These are phyloP conservation scores for Sinocyclocheilus anshuiensis DNA, from an alignment of 2,113 vertebrate species.

Conservation along the genomic window DNA sequence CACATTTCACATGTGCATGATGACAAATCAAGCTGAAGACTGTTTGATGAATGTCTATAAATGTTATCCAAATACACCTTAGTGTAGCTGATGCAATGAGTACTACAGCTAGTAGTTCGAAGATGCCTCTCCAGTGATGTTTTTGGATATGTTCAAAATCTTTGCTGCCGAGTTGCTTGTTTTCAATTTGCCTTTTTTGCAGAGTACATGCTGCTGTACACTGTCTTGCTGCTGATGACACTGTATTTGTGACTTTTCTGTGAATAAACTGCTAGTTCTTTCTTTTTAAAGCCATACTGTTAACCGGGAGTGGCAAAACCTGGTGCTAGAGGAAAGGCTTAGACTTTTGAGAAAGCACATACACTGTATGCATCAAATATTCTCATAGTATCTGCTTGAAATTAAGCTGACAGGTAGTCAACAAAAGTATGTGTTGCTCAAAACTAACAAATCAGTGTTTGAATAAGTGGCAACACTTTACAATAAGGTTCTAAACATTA, in stretches of 20 bases:
- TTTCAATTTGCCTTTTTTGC: constrained; percentile 63
- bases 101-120: constrained; percentile 14
- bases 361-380: constrained; percentile 9
- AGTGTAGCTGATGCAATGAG: constrained; percentile 36
- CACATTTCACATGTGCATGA: constrained; percentile 44
- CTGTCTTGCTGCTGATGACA: constrained; percentile 64
- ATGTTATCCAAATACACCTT: constrained; percentile 37
- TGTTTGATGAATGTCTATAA: constrained; percentile 19
- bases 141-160: constrained; percentile 43
- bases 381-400: neutral
- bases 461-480: constrained; percentile 7
- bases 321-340: constrained; percentile 46
- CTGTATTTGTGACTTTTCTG: constrained; percentile 47
- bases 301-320: constrained; percentile 59
- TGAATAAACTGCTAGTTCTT: constrained; percentile 35
- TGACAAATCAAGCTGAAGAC: constrained; percentile 18
- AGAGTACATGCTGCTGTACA: constrained; percentile 60
- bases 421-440: constrained; percentile 3
- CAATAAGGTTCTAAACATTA: neutral
- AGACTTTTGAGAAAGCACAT: neutral
- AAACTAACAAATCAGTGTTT: constrained; percentile 16
- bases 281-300: constrained; percentile 48
- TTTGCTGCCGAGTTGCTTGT: constrained; percentile 68
- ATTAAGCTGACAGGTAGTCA: neutral
- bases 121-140: constrained; percentile 9